Evolutionary conservation across 2,888 invertebrate genomes (phyloP).

Genomic region (Chloromyia formosa): DNA sequence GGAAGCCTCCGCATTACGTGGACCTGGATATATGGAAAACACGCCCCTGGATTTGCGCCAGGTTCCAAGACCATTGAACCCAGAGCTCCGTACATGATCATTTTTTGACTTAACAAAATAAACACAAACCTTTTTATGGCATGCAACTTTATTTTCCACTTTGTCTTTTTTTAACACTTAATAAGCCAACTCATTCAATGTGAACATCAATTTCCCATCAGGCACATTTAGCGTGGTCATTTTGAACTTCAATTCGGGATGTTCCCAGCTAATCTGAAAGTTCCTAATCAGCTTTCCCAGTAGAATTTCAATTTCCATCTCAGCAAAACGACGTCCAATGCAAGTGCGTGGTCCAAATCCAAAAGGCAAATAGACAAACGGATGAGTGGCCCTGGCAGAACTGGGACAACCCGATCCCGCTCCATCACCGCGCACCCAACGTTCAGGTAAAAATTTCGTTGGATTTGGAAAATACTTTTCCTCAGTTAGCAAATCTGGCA

Average conservation of each 20-base stretch:
- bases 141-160: too few relatives aligned
- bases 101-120: too few relatives aligned
- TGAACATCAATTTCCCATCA: constrained; percentile 57
- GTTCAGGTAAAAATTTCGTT: constrained; percentile 74
- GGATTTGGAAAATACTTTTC: constrained; percentile 72
- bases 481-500: constrained; percentile 71
- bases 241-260: constrained; percentile 55
- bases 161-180: neutral
- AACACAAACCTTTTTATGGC: too few relatives aligned
- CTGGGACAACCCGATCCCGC: constrained; percentile 59
- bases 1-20: too few relatives aligned
- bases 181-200: constrained; percentile 1
- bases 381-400: constrained; percentile 51
- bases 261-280: constrained; percentile 56
- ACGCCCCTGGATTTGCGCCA: too few relatives aligned
- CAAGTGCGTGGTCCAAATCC: constrained; percentile 76
- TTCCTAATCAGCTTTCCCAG: constrained; percentile 61
- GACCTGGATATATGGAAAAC: too few relatives aligned
- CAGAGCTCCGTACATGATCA: too few relatives aligned
- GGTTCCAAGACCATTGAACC: too few relatives aligned
- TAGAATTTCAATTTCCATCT: constrained; percentile 71
- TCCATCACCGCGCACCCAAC: constrained; percentile 67
- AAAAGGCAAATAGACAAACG: constrained; percentile 68
- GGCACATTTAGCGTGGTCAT: constrained; percentile 57
- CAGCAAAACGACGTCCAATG: constrained; percentile 75